phyloP scores from a whole-genome alignment of 1,140 invertebrate species.

The Rhopalosiphum padi region DNA sequence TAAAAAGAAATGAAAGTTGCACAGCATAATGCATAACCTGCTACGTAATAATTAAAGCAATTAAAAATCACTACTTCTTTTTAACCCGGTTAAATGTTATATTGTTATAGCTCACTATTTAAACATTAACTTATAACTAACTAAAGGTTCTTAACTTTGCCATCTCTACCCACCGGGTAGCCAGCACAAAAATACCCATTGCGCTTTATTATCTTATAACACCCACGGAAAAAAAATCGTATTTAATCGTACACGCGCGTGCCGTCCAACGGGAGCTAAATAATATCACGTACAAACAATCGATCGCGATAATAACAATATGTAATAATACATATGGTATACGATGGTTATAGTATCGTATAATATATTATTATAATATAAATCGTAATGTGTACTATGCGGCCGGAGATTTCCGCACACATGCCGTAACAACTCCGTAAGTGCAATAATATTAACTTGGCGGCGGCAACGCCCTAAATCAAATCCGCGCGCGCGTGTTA shows the following conservation, averaged over 20 bases:
- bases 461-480: constrained; percentile 22
- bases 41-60: too few species aligned
- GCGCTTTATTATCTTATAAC: not conserved
- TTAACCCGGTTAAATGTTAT: too few species aligned
- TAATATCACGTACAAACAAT: not conserved
- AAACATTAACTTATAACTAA: not conserved
- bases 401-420: not conserved
- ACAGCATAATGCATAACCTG: too few species aligned
- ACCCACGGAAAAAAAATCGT: not conserved
- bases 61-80: too few species aligned
- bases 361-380: not conserved
- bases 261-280: not conserved
- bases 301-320: not conserved
- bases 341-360: not conserved
- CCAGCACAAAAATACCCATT: not conserved
- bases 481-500: not conserved
- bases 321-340: not conserved
- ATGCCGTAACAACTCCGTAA: not conserved
- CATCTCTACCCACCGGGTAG: not conserved
- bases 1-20: too few species aligned
- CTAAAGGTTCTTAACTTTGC: not conserved
- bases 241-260: too few species aligned
- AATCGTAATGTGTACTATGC: not conserved
- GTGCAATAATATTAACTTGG: not conserved
- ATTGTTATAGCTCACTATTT: not conserved